Evolutionary conservation across 2,797 vertebrate genomes (phyloP), one percentile per base, ranked within the genome.

Genomic region (Molossus alvarezi): DNA sequence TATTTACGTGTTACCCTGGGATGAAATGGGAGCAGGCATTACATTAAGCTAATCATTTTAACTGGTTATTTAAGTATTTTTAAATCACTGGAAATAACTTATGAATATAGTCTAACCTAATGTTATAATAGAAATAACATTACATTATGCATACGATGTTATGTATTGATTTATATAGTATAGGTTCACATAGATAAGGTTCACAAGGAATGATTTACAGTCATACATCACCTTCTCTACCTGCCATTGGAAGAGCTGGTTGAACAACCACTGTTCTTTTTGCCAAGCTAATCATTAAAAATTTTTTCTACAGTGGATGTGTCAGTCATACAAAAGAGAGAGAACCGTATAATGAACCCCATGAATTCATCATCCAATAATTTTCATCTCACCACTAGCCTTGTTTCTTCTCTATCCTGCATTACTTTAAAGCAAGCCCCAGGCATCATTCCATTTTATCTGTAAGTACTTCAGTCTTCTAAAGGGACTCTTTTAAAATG

Each of bases 21-120:
- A 88, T 69, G 13, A 92, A 92, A 90, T 85, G 25, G 27, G 67
- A 80, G 72, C 15, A 20, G 11, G 6, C 27, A 37, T 62, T 87
- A 41, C 27, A 58, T 77, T 87, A 94, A 95, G 55, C 48, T 81
- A 95, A 81, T 73, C 15, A 83, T 67, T 86, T 88, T 62, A 48
- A 58, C 9, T 64, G 33, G 82, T 64, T 81, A 86, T 55, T 81
- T 69, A 92, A 94, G 83, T 48, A 69, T 71, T 71, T 96, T 76
- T 33, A 90, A 84, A 51, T 76, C 45, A 87, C 3, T 9, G 17
- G 15, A 87, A 45, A 95, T 76, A 91, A 86, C 2, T 4, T 64
- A 62, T 57, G 41, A 45, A 33, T 33, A 77, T 77, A 41, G 13
- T 25, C 41, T 76, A 51, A 76, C 7, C 48, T 58, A 57, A 81